Conservation (phyloP, 2,797 vertebrate species). For the Toxotes lorentzi region DNA sequence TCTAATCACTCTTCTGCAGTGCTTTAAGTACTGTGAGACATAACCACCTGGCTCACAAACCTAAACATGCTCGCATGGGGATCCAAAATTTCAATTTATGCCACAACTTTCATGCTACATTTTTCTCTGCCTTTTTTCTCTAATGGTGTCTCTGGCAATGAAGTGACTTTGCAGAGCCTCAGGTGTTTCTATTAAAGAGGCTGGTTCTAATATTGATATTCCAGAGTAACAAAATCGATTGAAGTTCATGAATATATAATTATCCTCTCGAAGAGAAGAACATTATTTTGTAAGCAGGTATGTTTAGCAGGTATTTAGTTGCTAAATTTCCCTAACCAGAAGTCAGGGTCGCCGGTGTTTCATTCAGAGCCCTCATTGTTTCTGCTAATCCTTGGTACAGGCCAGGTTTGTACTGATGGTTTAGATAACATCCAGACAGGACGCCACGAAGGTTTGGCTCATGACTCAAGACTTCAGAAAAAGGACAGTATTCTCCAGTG, state of each 20-base stretch:
- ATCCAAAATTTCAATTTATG: neutral
- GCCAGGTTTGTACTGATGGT: neutral
- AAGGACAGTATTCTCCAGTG: neutral
- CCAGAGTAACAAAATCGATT: conserved; percentile 10
- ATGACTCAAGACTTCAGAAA: neutral
- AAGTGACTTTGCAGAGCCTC: conserved; percentile 4
- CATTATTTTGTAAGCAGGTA: conserved; percentile 13
- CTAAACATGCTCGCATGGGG: neutral
- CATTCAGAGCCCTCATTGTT: neutral
- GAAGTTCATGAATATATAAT: conserved; percentile 22
- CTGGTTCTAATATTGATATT: conserved; percentile 5
- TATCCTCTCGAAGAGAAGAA: conserved; percentile 15
- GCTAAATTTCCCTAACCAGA: conserved; percentile 3
- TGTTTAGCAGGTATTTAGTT: neutral
- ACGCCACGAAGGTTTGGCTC: neutral
- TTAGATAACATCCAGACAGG: conserved; percentile 8
- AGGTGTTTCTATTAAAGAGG: neutral
- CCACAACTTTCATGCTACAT: neutral
- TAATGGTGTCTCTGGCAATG: neutral
- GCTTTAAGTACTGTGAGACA: neutral
- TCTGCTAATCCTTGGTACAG: neutral
- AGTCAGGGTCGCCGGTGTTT: neutral
- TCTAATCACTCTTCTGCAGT: conserved; percentile 7
- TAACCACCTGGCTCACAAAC: neutral
- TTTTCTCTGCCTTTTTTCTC: neutral